Evolutionary conservation across 2,888 invertebrate species (phyloP), one percentile per base, ranked within the genome.

Genomic region (Zaprionus obscuricornis): DNA sequence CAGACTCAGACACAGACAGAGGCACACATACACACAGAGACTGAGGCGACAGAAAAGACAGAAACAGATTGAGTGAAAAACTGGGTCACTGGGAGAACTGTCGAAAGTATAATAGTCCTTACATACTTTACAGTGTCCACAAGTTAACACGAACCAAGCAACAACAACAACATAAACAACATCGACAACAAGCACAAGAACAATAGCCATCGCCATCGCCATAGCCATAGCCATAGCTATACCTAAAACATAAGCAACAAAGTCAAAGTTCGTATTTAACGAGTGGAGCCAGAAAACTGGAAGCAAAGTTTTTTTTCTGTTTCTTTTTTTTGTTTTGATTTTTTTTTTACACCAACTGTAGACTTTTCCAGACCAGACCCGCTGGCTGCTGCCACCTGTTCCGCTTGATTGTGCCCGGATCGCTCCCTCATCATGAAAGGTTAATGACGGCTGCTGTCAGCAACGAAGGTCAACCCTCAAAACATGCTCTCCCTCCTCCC

Each of bases 381-480:
- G 22, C 22, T 22, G 22, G 4, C 33, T 14, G 16, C 62, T 51
- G 56, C 74, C 74, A 77, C 78, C 85, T 77, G 81, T 81, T 86
- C 63, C 86, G 73, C 81, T 73, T 81, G 75, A 81, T 81, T 84
- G 73, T 84, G 59, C 74, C 55, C 78, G 49, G 54, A 43, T 56
- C 24, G 58, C 62, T 81, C 60, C 68, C 69, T 65, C 75, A 68
- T 69, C 85, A 85, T 83, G 81, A 82, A 82, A 82, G 81, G 83
- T 82, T 82, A 82, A 82, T 82, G 81, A 82, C 83, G 81, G 75
- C 85, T 83, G 79, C 81, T 82, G 85, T 85, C 81, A 85, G 83
- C 85, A 56, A 64, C 79, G 79, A 81, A 81, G 79, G 79, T 81
- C 85, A 77, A 58, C 64, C 66, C 46, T 36, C 49, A 36, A 29